Percentiles rank a stretch among this genome's conserved stretches.
These are phyloP conservation scores for Synergus japonicus DNA, from an alignment of 2,888 invertebrate genomes.

Conservation along the genomic window DNA sequence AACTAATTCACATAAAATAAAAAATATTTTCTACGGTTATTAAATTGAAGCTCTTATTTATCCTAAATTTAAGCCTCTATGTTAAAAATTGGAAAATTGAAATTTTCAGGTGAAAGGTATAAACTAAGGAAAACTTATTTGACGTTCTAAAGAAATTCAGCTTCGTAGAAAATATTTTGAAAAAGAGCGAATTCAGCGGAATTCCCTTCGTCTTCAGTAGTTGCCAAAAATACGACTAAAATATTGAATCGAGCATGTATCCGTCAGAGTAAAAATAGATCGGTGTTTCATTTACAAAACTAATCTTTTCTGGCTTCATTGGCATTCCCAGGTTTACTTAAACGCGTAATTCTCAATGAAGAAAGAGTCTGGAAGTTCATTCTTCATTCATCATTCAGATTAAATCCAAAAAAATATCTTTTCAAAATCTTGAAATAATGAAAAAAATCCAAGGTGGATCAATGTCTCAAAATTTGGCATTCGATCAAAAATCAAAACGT, in stretches of 20 bases:
- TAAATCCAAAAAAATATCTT: not conserved
- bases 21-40: not conserved
- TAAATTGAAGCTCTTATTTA: too few relatives aligned
- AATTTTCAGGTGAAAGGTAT: not conserved
- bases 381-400: not conserved
- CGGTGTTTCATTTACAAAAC: slow-evolving; percentile 9
- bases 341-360: not conserved
- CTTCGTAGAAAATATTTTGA: not conserved
- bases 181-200: not conserved
- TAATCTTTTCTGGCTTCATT: slow-evolving; percentile 7
- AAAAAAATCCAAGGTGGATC: not conserved
- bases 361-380: not conserved
- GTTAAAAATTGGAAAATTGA: not conserved
- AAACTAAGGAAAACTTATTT: not conserved
- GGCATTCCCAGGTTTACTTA: slow-evolving; percentile 1
- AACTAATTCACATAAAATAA: not conserved
- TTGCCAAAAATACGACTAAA: slow-evolving; percentile 29
- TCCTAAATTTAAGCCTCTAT: too few relatives aligned
- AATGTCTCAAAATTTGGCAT: not conserved
- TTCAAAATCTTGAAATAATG: not conserved
- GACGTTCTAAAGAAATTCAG: not conserved
- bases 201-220: not conserved
- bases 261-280: slow-evolving; percentile 31
- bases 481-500: not conserved
- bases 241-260: slow-evolving; percentile 27